Evolutionary conservation across 1,140 invertebrate genomes (phyloP).

Genomic region (Apocrypta bakeri): DNA sequence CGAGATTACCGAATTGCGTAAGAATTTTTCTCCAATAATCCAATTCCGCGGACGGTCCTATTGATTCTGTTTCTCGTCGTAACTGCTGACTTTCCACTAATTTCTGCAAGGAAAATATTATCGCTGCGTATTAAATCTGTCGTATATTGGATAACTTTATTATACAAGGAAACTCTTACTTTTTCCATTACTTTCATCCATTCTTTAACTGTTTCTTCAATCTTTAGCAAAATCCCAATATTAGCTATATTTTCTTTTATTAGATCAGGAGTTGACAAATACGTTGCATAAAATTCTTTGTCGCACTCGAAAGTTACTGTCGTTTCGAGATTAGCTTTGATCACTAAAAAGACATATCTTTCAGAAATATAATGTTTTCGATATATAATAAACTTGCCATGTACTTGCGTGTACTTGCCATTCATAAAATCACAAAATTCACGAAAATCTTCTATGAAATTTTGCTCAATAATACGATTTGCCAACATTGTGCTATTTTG

Average conservation of each 20-base stretch:
- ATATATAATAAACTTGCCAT: not conserved
- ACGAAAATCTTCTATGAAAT: conserved; percentile 76
- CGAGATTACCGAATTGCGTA: conserved; percentile 85
- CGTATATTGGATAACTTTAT: not conserved
- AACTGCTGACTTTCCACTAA: conserved; percentile 83
- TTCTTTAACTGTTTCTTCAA: conserved; percentile 76
- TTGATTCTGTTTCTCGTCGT: conserved; percentile 85
- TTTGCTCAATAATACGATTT: conserved; percentile 63
- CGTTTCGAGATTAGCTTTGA: conserved; percentile 77
- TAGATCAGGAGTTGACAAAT: conserved; percentile 73
- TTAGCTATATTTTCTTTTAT: conserved; percentile 73
- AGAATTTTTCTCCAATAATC: conserved; percentile 88
- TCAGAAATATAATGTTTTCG: not conserved
- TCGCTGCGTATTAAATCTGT: not conserved
- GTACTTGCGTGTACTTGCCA: conserved; percentile 63
- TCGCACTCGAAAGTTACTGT: conserved; percentile 76
- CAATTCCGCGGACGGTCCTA: conserved; percentile 87
- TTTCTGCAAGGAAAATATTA: conserved; percentile 63
- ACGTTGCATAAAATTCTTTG: conserved; percentile 73
- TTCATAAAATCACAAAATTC: conserved; percentile 75
- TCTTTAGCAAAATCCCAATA: conserved; percentile 72
- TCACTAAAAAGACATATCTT: conserved; percentile 69
- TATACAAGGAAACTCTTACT: conserved; percentile 67
- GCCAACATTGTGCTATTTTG: conserved; percentile 23
- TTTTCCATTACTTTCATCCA: conserved; percentile 81